phyloP scores from a whole-genome alignment of 2,888 invertebrate species.

The Pristionchus maxplancki region DNA sequence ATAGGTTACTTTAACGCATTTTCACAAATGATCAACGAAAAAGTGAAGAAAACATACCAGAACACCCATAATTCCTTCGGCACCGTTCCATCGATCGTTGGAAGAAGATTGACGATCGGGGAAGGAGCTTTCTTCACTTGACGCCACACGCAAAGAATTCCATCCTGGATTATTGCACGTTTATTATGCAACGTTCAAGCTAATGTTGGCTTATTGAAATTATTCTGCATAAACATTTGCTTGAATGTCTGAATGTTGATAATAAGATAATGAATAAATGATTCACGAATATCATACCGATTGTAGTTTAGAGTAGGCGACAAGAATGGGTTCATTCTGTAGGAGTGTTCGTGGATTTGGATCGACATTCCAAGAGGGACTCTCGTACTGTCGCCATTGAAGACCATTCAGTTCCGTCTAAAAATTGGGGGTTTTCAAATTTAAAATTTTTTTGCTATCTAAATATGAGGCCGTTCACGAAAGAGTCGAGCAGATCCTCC shows the following conservation, averaged over 20 bases:
- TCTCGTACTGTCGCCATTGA: constrained; percentile 40
- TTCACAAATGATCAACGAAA: background rate
- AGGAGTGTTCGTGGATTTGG: background rate
- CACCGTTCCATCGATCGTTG: background rate
- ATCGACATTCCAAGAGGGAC: background rate
- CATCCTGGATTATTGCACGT: constrained; percentile 4
- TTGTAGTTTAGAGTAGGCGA: constrained; percentile 41
- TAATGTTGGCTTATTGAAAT: too few relatives aligned
- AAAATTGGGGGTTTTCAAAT: background rate
- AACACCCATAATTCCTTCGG: constrained; percentile 52
- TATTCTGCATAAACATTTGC: too few relatives aligned
- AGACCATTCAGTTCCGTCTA: constrained; percentile 51
- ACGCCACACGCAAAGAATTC: constrained; percentile 37
- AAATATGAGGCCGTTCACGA: background rate
- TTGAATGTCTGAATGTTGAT: background rate
- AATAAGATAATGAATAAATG: background rate
- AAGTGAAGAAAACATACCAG: constrained; percentile 36
- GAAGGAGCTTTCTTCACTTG: constrained; percentile 24
- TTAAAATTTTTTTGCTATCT: background rate
- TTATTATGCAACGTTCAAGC: too few relatives aligned
- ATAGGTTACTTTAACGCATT: too few relatives aligned
- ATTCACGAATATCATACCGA: background rate
- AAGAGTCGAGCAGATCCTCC: too few relatives aligned
- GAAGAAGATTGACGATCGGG: background rate
- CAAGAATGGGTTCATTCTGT: constrained; percentile 16